phyloP scores from a whole-genome alignment of 1,140 invertebrate species.

The Macrobrachium rosenbergii region DNA sequence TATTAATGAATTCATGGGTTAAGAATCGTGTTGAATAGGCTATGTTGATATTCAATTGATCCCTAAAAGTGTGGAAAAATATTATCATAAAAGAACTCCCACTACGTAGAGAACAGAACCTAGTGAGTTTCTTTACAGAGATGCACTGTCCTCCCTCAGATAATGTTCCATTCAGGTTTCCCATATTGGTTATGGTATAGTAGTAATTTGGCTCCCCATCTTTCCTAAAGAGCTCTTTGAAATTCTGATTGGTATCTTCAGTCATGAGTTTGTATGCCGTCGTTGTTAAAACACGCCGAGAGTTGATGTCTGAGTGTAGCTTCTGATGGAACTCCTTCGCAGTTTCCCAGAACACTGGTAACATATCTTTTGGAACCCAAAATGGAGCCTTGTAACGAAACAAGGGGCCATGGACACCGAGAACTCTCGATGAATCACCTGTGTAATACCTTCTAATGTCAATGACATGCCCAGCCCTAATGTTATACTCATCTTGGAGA shows the following conservation, averaged over 20 bases:
- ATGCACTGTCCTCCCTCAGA: constrained; percentile 26
- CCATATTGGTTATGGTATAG: constrained; percentile 37
- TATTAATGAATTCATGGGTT: not conserved
- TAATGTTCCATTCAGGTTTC: constrained; percentile 15
- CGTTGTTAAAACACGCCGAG: not conserved
- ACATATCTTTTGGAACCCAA: not conserved
- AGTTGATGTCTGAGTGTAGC: not conserved
- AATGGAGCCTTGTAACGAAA: constrained; percentile 28
- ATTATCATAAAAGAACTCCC: constrained; percentile 25
- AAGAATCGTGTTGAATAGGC: constrained; percentile 31
- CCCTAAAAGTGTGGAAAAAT: constrained; percentile 19
- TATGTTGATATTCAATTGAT: constrained; percentile 24
- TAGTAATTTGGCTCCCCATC: constrained; percentile 16
- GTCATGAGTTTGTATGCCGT: constrained; percentile 19
- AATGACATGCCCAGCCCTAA: constrained; percentile 19
- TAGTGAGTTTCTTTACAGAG: not conserved
- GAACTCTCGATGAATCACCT: constrained; percentile 25
- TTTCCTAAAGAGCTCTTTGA: constrained; percentile 27
- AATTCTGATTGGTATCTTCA: constrained; percentile 20
- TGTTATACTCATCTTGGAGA: not conserved
- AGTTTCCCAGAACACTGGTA: constrained; percentile 28
- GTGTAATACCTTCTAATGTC: constrained; percentile 32
- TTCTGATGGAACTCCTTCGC: constrained; percentile 23
- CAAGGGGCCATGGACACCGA: constrained; percentile 25
- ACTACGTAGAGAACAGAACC: constrained; percentile 3